A percentile compares a stretch with the other conserved stretches of the same genome.
Evolutionary conservation across 1,140 invertebrate genomes (phyloP).

Genomic region (Hypothenemus hampei): DNA sequence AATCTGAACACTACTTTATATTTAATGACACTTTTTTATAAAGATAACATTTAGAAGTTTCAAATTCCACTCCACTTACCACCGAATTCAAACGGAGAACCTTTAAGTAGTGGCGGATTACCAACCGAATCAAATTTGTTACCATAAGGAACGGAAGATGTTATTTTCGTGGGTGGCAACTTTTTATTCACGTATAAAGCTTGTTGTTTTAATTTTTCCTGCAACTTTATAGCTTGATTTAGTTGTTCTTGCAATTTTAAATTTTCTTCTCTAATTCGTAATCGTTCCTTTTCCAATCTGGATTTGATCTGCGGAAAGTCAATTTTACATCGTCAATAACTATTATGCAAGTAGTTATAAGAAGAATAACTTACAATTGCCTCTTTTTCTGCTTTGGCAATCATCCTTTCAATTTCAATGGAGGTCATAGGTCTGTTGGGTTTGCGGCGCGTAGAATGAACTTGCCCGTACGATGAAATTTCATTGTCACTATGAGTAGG

Average conservation of each 20-base stretch:
- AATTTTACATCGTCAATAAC: neutral
- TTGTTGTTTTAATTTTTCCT: conserved; percentile 43
- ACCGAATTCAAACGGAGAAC: neutral
- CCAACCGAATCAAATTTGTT: too few species aligned
- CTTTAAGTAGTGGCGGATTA: conserved; percentile 1
- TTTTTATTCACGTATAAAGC: conserved; percentile 16
- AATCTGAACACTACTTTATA: conserved; percentile 12
- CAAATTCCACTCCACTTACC: neutral
- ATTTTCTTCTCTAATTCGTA: conserved; percentile 42
- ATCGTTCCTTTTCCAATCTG: conserved; percentile 41
- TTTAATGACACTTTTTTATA: neutral
- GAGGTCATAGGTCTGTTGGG: conserved; percentile 33
- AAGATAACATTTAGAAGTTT: neutral
- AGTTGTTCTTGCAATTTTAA: conserved; percentile 42
- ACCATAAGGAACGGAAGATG: too few species aligned
- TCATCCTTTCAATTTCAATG: conserved; percentile 41
- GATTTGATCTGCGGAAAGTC: conserved; percentile 40
- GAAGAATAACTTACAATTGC: conserved; percentile 52
- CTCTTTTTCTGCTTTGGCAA: conserved; percentile 51
- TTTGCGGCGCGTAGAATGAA: conserved; percentile 29
- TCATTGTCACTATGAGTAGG: conserved; percentile 53
- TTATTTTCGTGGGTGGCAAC: neutral
- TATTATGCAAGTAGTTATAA: too few species aligned
- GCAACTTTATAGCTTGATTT: conserved; percentile 38
- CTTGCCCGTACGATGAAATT: conserved; percentile 55